These are phyloP conservation scores for Rambutsinella grinnellia DNA, from an alignment of 2,888 invertebrate genomes.

Conservation along the genomic window DNA sequence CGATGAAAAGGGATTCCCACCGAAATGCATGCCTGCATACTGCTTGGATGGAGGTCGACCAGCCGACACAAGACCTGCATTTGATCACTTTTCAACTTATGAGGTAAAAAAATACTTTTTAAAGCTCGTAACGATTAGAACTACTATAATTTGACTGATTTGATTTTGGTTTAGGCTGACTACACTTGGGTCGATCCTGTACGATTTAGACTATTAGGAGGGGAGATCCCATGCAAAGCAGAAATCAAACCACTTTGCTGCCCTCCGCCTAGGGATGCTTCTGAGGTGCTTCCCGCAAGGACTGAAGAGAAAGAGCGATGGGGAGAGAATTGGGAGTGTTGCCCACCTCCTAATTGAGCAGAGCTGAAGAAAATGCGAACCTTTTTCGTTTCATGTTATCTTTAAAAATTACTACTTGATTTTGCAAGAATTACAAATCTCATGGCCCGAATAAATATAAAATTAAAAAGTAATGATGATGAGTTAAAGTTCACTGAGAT, in stretches of 20 bases:
- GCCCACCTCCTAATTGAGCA: constrained; percentile 57
- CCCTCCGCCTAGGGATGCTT: constrained; percentile 47
- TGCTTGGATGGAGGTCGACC: constrained; percentile 63
- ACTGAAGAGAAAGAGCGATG: constrained; percentile 66
- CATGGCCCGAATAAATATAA: too few species aligned
- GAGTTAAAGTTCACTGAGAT: too few species aligned
- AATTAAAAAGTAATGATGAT: too few species aligned
- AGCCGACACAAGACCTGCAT: constrained; percentile 63
- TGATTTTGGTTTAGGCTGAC: constrained; percentile 59
- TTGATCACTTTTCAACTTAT: constrained; percentile 65
- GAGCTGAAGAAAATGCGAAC: too few species aligned
- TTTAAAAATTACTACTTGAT: too few species aligned
- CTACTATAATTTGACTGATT: too few species aligned
- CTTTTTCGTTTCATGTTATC: too few species aligned
- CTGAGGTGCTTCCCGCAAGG: constrained; percentile 53
- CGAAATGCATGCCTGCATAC: constrained; percentile 60
- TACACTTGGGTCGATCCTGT: constrained; percentile 55
- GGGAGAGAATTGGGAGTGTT: constrained; percentile 64
- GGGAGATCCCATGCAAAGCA: constrained; percentile 60
- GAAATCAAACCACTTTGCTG: constrained; percentile 60
- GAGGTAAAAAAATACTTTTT: constrained; percentile 28
- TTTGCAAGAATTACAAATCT: too few species aligned
- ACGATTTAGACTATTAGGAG: constrained; percentile 58
- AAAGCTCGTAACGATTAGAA: too few species aligned
- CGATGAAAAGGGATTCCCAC: constrained; percentile 59